Percentiles rank a stretch among this genome's conserved stretches.
Conservation (phyloP, 2,113 vertebrate species). For the Siniperca knerii region DNA sequence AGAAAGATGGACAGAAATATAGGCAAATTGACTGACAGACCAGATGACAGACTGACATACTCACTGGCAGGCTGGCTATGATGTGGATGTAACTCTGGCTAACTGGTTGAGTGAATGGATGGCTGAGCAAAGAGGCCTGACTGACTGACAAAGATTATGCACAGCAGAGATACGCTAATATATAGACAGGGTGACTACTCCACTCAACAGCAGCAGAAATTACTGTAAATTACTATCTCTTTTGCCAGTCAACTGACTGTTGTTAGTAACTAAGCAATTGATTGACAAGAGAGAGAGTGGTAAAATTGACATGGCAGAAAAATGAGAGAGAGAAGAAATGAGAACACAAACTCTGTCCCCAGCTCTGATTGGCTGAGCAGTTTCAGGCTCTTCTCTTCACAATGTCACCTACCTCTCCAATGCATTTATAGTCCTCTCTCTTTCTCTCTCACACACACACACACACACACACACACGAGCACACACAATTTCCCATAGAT, state of each 20-base stretch:
- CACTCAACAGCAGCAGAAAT: not conserved
- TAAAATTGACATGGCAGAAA: not conserved
- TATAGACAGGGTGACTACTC: not conserved
- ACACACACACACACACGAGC: not conserved
- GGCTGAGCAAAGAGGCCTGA: not conserved
- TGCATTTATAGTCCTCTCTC: not conserved
- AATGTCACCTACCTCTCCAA: not conserved
- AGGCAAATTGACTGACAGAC: constrained; percentile 16
- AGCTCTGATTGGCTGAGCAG: constrained; percentile 5
- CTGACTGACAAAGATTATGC: not conserved
- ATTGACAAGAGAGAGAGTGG: not conserved
- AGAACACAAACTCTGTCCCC: not conserved
- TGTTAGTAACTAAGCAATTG: not conserved
- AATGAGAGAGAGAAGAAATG: not conserved
- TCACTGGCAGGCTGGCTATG: not conserved
- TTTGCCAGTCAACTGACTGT: not conserved
- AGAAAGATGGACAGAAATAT: constrained; percentile 20
- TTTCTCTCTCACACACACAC: not conserved
- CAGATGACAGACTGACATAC: not conserved
- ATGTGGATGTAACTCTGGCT: not conserved
- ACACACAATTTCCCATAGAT: constrained; percentile 14
- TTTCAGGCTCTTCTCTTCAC: not conserved
- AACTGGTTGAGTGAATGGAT: not conserved
- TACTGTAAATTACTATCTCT: not conserved
- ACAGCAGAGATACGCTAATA: not conserved